Evolutionary conservation across 2,113 vertebrate genomes (phyloP), one percentile per base, ranked within the genome.

Genomic region (Athene cunicularia): DNA sequence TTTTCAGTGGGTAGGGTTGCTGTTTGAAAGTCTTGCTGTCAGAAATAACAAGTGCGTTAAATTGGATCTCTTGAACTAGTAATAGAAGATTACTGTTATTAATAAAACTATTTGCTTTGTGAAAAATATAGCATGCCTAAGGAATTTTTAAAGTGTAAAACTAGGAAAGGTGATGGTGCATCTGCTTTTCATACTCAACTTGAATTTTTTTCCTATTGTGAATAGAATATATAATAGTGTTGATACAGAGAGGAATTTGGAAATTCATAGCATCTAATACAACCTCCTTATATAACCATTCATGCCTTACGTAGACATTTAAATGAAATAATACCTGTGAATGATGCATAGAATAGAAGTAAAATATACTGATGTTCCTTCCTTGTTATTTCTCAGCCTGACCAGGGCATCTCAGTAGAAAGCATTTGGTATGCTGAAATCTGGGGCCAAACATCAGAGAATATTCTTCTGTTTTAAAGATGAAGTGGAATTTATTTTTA

Each of bases 1-100:
- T 88, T 96, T 95, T 66, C 66, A 80, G 59, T 26, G 30, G 67
- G 87, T 80, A 88, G 58, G 70, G 68, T 35, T 91, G 85, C 18
- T 97, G 37, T 64, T 95, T 3, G 32, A 60, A 97, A 86, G 4
- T 60, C 75, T 81, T 45, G 23, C 72, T 96, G 86, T 91, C 84
- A 97, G 79, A 97, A 96, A 96, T 94, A 97, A 92, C 91, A 73
- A 90, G 83, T 76, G 74, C 30, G 18, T 70, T 87, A 98, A 95
- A 97, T 81, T 91, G 14, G 45, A 30, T 80, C 47, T 96, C 88
- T 97, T 96, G 80, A 96, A 87, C 45, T 72, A 88, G 89, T 96
- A 94, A 95, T 82, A 80, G 32, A 95, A 73, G 39, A 96, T 90
- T 88, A 86, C 26, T 91, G 33, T 87, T 94, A 94, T 94, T 96